phyloP scores from a whole-genome alignment of 2,888 invertebrate species.

The Apodemia mormo region DNA sequence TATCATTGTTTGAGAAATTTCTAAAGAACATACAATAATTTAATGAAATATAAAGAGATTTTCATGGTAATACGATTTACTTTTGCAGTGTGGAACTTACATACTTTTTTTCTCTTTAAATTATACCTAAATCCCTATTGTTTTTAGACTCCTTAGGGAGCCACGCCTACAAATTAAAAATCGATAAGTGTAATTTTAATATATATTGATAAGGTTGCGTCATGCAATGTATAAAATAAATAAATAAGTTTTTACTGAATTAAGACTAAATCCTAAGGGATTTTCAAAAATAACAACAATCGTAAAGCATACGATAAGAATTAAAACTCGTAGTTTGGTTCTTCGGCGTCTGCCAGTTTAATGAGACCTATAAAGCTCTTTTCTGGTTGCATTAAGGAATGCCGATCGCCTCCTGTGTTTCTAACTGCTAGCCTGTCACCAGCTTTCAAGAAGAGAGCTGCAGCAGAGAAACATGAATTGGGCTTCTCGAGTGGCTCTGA shows the following conservation, averaged over 20 bases:
- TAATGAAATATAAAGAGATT: no score
- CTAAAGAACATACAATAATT: no score
- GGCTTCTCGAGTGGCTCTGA: constrained; percentile 79
- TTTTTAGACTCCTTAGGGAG: no score
- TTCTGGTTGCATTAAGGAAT: constrained; percentile 86
- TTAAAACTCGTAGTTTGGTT: constrained; percentile 62
- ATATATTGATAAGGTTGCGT: not conserved
- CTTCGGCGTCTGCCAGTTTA: constrained; percentile 84
- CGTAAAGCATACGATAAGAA: not conserved
- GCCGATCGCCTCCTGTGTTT: constrained; percentile 86
- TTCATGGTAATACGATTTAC: no score
- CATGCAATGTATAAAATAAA: constrained; percentile 12
- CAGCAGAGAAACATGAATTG: constrained; percentile 89
- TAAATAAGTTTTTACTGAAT: constrained; percentile 5
- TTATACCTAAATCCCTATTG: no score
- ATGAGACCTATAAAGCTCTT: constrained; percentile 93
- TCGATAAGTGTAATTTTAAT: no score
- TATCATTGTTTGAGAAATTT: no score
- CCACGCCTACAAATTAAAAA: no score
- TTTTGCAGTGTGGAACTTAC: no score
- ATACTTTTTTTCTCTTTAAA: no score
- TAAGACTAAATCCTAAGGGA: not conserved
- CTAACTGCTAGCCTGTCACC: constrained; percentile 86
- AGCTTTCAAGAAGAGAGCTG: constrained; percentile 82
- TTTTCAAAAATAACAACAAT: constrained; percentile 18